Evolutionary conservation across 2,113 vertebrate genomes (phyloP).

Genomic region (Anarhynchus alexandrinus): DNA sequence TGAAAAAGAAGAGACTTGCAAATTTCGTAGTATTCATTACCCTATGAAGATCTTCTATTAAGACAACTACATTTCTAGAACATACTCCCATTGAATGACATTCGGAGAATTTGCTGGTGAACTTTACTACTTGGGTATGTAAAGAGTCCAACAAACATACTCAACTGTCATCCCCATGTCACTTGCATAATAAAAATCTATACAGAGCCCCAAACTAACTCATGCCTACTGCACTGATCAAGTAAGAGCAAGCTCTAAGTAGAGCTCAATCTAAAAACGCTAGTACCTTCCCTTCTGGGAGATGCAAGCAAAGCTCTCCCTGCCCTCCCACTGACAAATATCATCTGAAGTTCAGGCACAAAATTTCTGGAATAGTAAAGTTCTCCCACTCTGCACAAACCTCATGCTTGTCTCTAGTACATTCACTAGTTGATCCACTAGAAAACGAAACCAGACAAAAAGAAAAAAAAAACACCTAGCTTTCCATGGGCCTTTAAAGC

Average conservation of each 20-base stretch:
- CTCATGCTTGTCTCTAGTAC: background rate
- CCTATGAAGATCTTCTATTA: background rate
- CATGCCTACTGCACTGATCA: background rate
- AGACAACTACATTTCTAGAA: background rate
- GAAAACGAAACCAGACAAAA: background rate
- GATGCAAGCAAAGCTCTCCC: background rate
- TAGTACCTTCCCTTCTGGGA: background rate
- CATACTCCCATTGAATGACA: background rate
- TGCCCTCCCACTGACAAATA: background rate
- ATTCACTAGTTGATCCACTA: background rate
- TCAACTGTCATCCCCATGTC: background rate
- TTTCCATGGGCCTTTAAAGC: background rate
- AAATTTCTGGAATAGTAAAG: background rate
- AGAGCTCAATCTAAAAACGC: background rate
- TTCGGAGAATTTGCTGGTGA: background rate
- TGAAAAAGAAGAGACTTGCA: background rate
- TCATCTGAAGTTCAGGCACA: background rate
- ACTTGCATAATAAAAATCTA: background rate
- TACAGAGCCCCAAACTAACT: background rate
- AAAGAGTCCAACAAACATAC: background rate
- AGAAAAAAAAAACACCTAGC: background rate
- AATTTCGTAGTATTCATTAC: background rate
- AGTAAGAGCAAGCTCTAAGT: background rate
- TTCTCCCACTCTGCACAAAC: background rate
- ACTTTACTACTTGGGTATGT: rapidly evolving